phyloP scores from a whole-genome alignment of 2,113 vertebrate species.

The Gnathonemus echidnorhynchus region DNA sequence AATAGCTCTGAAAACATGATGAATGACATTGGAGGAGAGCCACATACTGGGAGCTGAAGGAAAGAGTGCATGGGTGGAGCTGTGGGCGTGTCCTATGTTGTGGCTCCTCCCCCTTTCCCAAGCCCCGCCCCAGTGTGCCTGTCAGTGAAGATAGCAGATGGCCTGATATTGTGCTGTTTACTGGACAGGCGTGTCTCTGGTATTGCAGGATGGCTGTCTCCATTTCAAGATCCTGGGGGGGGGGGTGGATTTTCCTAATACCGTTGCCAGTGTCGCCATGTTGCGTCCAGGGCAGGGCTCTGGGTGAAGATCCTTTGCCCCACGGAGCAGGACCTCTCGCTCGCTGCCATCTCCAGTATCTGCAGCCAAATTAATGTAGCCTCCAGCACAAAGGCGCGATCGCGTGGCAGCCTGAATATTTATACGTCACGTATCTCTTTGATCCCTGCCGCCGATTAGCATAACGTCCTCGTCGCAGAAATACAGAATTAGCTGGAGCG shows the following conservation, averaged over 20 bases:
- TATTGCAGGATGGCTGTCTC: neutral
- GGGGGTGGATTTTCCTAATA: neutral
- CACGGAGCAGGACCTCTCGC: too few species aligned
- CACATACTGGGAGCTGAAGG: neutral
- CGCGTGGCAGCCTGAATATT: conserved; percentile 42
- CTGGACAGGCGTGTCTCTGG: neutral
- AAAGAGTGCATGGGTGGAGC: neutral
- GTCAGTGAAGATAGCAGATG: neutral
- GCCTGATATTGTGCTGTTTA: neutral
- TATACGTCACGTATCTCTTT: conserved; percentile 44
- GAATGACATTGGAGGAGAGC: neutral
- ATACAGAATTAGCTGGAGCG: conserved; percentile 31
- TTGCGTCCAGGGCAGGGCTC: neutral
- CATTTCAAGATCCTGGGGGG: neutral
- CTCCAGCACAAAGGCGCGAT: conserved; percentile 14
- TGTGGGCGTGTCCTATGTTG: neutral
- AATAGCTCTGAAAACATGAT: neutral
- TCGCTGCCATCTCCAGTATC: conserved; percentile 11
- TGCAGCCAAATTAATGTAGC: neutral
- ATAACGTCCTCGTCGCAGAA: conserved; percentile 42
- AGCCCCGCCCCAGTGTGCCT: neutral
- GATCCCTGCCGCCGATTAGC: conserved; percentile 46
- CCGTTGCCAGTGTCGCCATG: neutral
- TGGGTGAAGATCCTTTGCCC: neutral
- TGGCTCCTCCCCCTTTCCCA: neutral